phyloP scores from a whole-genome alignment of 2,888 invertebrate species.

The Ceriagrion tenellum region DNA sequence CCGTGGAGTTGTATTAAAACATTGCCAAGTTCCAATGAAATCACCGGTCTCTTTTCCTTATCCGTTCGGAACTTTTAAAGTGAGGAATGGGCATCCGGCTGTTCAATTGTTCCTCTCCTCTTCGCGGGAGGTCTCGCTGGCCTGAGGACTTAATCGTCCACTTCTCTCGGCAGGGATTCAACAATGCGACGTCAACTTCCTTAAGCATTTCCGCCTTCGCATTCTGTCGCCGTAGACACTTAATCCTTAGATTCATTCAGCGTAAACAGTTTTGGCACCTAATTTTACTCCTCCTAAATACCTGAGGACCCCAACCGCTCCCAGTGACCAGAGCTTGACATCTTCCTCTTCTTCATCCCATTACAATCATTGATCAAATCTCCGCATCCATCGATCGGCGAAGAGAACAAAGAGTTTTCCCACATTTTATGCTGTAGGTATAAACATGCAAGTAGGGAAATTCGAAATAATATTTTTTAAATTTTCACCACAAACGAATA shows the following conservation, averaged over 20 bases:
- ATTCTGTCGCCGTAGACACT: constrained; percentile 8
- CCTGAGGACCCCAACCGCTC: background rate
- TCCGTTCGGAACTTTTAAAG: background rate
- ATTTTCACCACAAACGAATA: no score
- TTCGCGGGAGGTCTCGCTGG: background rate
- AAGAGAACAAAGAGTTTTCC: no score
- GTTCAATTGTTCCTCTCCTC: background rate
- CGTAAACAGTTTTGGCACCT: constrained; percentile 30
- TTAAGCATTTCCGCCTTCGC: constrained; percentile 56
- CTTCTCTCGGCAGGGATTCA: constrained; percentile 46
- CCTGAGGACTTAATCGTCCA: constrained; percentile 16
- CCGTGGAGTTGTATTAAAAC: no score
- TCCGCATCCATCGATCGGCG: no score
- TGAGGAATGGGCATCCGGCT: background rate
- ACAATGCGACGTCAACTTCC: background rate
- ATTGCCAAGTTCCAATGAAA: no score
- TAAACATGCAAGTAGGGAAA: no score
- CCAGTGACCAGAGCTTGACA: no score
- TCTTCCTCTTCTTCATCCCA: no score
- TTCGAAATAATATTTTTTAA: no score
- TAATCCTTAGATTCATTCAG: background rate
- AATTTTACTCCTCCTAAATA: background rate
- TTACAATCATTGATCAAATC: no score
- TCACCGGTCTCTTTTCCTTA: background rate
- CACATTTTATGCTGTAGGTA: no score